These are phyloP conservation scores for Crotalus helleri DNA, from an alignment of 2,113 vertebrate species.

Conservation along the genomic window DNA sequence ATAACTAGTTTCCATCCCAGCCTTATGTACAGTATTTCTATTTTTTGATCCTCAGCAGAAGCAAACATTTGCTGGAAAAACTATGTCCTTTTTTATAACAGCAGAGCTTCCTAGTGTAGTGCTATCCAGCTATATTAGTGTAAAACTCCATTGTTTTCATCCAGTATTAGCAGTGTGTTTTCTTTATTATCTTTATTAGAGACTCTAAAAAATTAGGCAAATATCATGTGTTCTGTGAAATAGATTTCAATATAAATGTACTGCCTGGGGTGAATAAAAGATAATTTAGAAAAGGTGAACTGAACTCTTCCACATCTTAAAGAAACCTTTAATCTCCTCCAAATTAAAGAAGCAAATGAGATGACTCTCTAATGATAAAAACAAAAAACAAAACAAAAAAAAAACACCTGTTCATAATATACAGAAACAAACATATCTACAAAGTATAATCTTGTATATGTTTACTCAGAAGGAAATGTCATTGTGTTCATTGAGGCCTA, in stretches of 20 bases:
- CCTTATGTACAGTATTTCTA: not conserved
- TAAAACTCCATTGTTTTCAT: not conserved
- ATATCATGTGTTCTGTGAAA: not conserved
- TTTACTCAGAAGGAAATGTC: not conserved
- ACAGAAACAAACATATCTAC: not conserved
- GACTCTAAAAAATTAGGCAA: not conserved
- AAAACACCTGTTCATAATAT: not conserved
- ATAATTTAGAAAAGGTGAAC: not conserved
- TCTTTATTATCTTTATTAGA: not conserved
- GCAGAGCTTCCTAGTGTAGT: not conserved
- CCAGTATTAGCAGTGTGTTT: not conserved
- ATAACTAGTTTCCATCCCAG: not conserved
- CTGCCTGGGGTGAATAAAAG: not conserved
- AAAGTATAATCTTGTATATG: not conserved
- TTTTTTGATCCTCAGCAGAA: not conserved
- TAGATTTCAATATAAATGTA: not conserved
- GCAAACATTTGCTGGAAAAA: not conserved
- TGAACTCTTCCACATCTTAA: not conserved
- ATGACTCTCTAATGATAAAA: not conserved
- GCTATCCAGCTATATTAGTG: not conserved
- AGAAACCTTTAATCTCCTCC: not conserved
- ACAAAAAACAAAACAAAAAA: not conserved
- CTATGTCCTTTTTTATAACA: not conserved
- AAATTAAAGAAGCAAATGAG: not conserved
- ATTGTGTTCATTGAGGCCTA: not conserved